These are phyloP conservation scores for Halyomorpha halys DNA, from an alignment of 1,140 invertebrate genomes.

Conservation along the genomic window DNA sequence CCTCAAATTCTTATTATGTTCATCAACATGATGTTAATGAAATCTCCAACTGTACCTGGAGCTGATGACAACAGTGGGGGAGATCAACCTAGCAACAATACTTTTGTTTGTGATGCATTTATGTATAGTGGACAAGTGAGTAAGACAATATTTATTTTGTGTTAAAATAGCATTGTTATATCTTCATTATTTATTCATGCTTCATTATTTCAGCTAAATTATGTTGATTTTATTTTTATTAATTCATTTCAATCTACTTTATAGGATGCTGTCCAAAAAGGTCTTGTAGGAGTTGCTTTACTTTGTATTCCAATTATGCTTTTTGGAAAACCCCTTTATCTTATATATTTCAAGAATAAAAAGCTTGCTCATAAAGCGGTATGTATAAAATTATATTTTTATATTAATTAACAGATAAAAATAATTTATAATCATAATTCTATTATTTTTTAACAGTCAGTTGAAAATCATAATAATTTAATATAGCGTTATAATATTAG, in stretches of 20 bases:
- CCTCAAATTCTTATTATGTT: slow-evolving; percentile 81
- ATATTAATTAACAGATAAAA: background rate
- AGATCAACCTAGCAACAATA: slow-evolving; percentile 27
- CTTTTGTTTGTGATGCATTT: slow-evolving; percentile 8
- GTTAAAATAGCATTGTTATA: background rate
- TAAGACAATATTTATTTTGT: background rate
- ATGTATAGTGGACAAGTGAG: slow-evolving; percentile 62
- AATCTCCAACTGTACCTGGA: slow-evolving; percentile 34
- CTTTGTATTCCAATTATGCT: slow-evolving; percentile 88
- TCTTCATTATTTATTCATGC: background rate
- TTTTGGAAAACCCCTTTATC: slow-evolving; percentile 75
- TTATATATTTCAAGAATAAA: slow-evolving; percentile 28
- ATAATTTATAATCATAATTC: background rate
- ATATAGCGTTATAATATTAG: background rate
- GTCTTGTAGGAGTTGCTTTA: slow-evolving; percentile 60
- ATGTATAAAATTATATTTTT: too few relatives aligned
- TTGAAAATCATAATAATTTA: background rate
- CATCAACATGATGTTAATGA: slow-evolving; percentile 86
- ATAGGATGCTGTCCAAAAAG: slow-evolving; percentile 30
- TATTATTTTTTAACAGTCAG: background rate
- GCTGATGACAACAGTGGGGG: slow-evolving; percentile 34
- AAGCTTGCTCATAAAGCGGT: slow-evolving; percentile 17
- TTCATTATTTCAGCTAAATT: background rate
- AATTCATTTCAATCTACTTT: slow-evolving; percentile 17
- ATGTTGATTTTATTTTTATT: slow-evolving; percentile 10